Percentiles rank a stretch among this genome's conserved stretches.
Conservation (phyloP, 2,888 invertebrate species). For the Sinotaia quadrata region DNA sequence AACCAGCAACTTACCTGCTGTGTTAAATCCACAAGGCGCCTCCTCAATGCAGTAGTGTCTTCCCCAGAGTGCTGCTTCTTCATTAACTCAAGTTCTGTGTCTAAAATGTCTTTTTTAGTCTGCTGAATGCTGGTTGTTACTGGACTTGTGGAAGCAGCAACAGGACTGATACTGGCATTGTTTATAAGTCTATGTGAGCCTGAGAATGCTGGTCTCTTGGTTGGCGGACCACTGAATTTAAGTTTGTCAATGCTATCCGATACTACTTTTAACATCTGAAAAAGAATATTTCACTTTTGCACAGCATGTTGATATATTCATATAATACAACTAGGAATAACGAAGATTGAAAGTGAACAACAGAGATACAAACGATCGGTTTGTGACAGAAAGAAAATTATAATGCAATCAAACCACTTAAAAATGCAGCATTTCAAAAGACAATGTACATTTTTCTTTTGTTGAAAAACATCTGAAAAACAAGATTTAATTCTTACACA, state of each 20-base stretch:
- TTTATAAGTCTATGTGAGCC: slow-evolving; percentile 23
- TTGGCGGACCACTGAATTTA: slow-evolving; percentile 63
- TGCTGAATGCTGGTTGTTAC: slow-evolving; percentile 40
- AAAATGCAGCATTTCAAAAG: too few relatives aligned
- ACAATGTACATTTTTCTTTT: too few relatives aligned
- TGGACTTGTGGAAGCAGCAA: not conserved
- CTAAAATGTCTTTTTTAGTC: slow-evolving; percentile 88
- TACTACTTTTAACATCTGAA: slow-evolving; percentile 82
- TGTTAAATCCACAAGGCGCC: slow-evolving; percentile 83
- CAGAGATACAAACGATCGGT: not conserved
- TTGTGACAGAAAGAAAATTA: not conserved
- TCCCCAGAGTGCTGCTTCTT: slow-evolving; percentile 88
- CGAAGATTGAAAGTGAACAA: not conserved
- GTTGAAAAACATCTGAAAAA: too few relatives aligned
- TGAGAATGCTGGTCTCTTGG: slow-evolving; percentile 21
- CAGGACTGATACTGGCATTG: not conserved
- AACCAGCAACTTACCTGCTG: slow-evolving; percentile 64
- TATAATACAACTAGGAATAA: not conserved
- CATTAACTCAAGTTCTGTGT: slow-evolving; percentile 91
- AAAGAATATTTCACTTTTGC: too few relatives aligned
- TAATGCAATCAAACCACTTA: too few relatives aligned
- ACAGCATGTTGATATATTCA: not conserved
- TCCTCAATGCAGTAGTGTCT: slow-evolving; percentile 86
- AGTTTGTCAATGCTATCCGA: slow-evolving; percentile 87
- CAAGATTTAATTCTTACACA: too few relatives aligned